phyloP scores from a whole-genome alignment of 1,140 invertebrate genomes.

The Hylaeus anthracinus region DNA sequence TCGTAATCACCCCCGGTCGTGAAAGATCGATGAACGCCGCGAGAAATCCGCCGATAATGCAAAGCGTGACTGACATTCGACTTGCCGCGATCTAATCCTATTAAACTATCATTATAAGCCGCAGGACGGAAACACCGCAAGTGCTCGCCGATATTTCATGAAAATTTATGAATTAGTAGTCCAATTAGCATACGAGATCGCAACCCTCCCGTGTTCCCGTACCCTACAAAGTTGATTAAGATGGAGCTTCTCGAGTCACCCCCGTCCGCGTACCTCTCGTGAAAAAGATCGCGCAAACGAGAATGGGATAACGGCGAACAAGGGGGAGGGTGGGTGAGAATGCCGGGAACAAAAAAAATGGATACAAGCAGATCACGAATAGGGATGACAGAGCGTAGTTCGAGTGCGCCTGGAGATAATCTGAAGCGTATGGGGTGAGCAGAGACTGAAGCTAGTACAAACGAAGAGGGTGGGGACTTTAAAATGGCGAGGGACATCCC shows the following conservation, averaged over 20 bases:
- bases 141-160: constrained; percentile 70
- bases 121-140: constrained; percentile 74
- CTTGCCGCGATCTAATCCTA: constrained; percentile 74
- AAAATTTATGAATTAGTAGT: constrained; percentile 67
- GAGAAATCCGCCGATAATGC: constrained; percentile 73
- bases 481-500: constrained; percentile 73
- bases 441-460: constrained; percentile 43
- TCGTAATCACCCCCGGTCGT: constrained; percentile 37
- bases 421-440: constrained; percentile 64
- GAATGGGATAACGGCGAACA: not conserved
- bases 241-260: not conserved
- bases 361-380: constrained; percentile 25
- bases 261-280: not conserved
- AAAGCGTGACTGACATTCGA: constrained; percentile 77
- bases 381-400: constrained; percentile 50
- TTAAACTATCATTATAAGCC: constrained; percentile 76
- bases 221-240: not conserved
- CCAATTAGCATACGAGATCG: constrained; percentile 20
- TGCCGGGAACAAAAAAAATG: not conserved
- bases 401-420: constrained; percentile 70
- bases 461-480: constrained; percentile 69
- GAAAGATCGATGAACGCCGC: constrained; percentile 62
- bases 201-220: not conserved
- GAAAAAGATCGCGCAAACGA: not conserved
- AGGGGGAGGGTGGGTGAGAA: not conserved